Evolutionary conservation across 2,888 invertebrate genomes (phyloP).

Genomic region (Melanargia galathea): DNA sequence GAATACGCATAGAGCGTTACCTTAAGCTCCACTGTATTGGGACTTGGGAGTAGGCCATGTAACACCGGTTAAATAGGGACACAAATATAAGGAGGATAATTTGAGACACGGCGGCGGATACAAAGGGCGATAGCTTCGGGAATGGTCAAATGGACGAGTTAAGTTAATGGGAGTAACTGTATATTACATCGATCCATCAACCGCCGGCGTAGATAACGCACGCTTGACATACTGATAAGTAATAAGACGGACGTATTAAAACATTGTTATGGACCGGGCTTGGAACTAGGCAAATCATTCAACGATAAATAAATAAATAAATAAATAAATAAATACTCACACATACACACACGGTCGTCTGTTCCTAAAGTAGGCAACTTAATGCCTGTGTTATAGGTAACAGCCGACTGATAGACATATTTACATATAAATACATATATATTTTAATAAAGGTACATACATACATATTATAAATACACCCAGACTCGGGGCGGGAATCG

Average conservation of each 20-base stretch:
- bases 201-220: conserved; percentile 65
- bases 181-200: conserved; percentile 72
- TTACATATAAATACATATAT: too few species aligned
- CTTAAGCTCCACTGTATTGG: background rate
- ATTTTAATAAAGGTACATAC: too few species aligned
- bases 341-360: too few species aligned
- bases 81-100: conserved; percentile 51
- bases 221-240: conserved; percentile 73
- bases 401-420: too few species aligned
- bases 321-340: too few species aligned
- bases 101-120: conserved; percentile 56
- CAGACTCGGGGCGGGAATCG: too few species aligned
- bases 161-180: conserved; percentile 54
- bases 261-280: conserved; percentile 25
- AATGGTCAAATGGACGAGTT: conserved; percentile 42
- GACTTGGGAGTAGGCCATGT: background rate
- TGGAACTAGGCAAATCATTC: conserved; percentile 31
- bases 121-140: conserved; percentile 63
- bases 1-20: background rate
- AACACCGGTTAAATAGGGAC: conserved; percentile 38
- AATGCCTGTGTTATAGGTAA: too few species aligned
- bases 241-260: conserved; percentile 52
- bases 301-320: too few species aligned
- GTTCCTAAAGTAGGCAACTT: too few species aligned
- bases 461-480: too few species aligned